Conservation (phyloP, 2,888 invertebrate species). For the Leucania comma region DNA sequence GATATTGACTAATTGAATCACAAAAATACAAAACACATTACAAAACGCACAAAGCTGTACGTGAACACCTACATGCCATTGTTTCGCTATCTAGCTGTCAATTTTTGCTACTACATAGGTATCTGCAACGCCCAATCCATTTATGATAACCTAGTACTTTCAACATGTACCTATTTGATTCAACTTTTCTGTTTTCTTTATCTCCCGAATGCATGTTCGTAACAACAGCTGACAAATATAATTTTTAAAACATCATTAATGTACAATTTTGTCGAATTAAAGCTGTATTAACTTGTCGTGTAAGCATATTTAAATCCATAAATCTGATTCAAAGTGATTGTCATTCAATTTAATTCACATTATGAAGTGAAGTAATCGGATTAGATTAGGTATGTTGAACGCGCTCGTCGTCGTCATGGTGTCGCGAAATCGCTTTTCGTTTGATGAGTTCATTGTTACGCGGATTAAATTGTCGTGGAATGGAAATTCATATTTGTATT, state of each 20-base stretch:
- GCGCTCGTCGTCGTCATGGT: slow-evolving; percentile 45
- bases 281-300: slow-evolving; percentile 23
- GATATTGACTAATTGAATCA: slow-evolving; percentile 4
- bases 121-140: slow-evolving; percentile 28
- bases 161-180: background rate
- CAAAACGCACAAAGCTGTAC: background rate
- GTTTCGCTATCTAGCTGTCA: slow-evolving; percentile 33
- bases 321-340: slow-evolving; percentile 52
- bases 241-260: slow-evolving; percentile 11
- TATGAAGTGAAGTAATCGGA: slow-evolving; percentile 59
- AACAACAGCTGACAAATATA: slow-evolving; percentile 30
- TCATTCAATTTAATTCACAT: slow-evolving; percentile 64
- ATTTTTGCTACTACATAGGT: slow-evolving; percentile 17
- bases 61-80: slow-evolving; percentile 47
- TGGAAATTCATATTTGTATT: slow-evolving; percentile 20
- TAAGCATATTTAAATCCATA: slow-evolving; percentile 35
- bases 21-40: slow-evolving; percentile 9
- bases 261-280: slow-evolving; percentile 18
- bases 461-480: slow-evolving; percentile 49
- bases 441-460: slow-evolving; percentile 60
- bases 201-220: background rate
- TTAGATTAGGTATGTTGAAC: slow-evolving; percentile 52
- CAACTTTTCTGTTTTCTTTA: background rate
- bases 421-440: slow-evolving; percentile 62
- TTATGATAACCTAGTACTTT: slow-evolving; percentile 14